Conservation (phyloP, 2,797 vertebrate genomes). For the Intellagama lesueurii region DNA sequence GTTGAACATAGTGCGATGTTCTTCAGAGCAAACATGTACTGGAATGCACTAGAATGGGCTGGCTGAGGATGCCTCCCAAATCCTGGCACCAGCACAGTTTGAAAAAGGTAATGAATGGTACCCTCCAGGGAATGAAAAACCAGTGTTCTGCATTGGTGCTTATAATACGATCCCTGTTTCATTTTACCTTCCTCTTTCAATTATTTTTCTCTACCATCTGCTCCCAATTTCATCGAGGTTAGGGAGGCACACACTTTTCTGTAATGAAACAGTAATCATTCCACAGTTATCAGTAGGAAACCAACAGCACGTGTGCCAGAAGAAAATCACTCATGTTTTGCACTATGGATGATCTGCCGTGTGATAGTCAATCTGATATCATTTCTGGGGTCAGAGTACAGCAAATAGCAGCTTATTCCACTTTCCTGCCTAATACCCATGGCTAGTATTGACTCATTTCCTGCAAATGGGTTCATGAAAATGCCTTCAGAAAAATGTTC, state of each 20-base stretch:
- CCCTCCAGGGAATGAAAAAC: constrained; percentile 17
- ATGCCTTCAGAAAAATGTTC: constrained; percentile 45
- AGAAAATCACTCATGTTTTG: constrained; percentile 39
- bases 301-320: constrained; percentile 29
- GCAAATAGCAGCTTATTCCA: constrained; percentile 43
- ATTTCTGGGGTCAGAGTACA: constrained; percentile 56
- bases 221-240: constrained; percentile 45
- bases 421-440: constrained; percentile 24
- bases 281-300: constrained; percentile 3
- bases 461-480: constrained; percentile 56
- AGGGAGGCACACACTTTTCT: constrained; percentile 17
- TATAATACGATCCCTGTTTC: fast-evolving
- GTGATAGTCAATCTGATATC: constrained; percentile 37
- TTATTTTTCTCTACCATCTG: constrained; percentile 33
- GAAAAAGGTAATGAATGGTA: not conserved
- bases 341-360: constrained; percentile 31
- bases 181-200: constrained; percentile 49
- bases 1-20: not conserved
- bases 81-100: not conserved
- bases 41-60: not conserved
- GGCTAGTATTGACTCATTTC: constrained; percentile 49
- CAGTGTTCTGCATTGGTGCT: not conserved
- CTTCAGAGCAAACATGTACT: not conserved
- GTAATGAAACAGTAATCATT: constrained; percentile 34
- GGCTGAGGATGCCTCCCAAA: not conserved